Conservation (phyloP, 2,888 invertebrate species). For the Idaea aversata region DNA sequence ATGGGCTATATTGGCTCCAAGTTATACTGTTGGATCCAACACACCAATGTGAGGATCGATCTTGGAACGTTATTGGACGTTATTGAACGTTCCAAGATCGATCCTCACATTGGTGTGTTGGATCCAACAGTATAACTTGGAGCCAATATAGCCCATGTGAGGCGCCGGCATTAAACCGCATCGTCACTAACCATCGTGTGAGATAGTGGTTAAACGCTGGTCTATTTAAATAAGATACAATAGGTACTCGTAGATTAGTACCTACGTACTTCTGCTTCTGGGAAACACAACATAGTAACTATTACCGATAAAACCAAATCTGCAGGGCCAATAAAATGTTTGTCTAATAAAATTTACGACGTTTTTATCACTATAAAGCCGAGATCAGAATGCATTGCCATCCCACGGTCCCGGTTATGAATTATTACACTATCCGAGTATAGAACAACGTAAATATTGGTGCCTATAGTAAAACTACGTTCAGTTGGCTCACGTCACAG, state of each 20-base stretch:
- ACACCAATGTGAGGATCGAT: no score
- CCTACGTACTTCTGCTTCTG: neutral
- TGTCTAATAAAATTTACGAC: neutral
- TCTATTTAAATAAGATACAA: neutral
- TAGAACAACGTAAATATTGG: constrained; percentile 30
- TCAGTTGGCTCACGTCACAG: neutral
- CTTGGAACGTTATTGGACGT: no score
- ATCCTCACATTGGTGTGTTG: no score
- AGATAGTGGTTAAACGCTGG: no score
- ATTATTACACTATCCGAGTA: constrained; percentile 23
- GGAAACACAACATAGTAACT: neutral
- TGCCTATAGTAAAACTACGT: neutral
- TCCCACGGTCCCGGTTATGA: constrained; percentile 21
- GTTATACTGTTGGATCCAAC: no score
- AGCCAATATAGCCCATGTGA: no score
- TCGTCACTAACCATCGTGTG: no score
- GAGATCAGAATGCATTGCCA: constrained; percentile 11
- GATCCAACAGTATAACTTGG: no score
- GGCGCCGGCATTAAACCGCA: no score
- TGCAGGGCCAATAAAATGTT: neutral
- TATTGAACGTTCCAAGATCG: no score
- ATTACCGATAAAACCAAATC: neutral
- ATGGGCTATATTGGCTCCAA: no score
- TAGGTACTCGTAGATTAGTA: neutral
- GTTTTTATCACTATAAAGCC: neutral